These are phyloP conservation scores for Diplosoma virens DNA, from an alignment of 23 tunicate genomes.

Conservation along the genomic window DNA sequence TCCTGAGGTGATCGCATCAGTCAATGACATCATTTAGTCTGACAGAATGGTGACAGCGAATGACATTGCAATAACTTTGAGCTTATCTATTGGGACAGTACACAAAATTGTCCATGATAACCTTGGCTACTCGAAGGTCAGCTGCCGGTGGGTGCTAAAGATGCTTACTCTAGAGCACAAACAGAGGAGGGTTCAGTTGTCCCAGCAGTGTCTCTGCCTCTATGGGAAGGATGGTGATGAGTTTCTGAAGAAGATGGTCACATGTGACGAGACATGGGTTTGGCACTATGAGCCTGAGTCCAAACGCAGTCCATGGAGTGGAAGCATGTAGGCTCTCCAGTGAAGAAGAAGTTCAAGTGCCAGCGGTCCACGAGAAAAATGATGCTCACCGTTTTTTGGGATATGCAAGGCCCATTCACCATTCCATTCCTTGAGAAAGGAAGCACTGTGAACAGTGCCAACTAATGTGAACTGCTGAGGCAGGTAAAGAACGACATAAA, in stretches of 20 bases:
- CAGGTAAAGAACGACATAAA: not conserved
- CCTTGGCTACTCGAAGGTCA: conserved; percentile 7
- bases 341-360: conserved; percentile 1
- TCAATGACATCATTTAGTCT: conserved; percentile 2
- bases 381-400: conserved; percentile 21
- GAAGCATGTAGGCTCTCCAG: not conserved
- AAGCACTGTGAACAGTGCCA: not conserved
- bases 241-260: not conserved
- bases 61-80: not conserved
- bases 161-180: conserved; percentile 17
- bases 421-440: not conserved
- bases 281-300: conserved; percentile 19
- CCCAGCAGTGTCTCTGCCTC: conserved; percentile 13
- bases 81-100: conserved; percentile 13
- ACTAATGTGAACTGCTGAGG: conserved; percentile 1
- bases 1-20: conserved; percentile 11
- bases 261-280: conserved; percentile 21
- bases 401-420: not conserved
- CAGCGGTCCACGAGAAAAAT: not conserved
- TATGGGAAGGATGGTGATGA: conserved; percentile 8
- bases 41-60: not conserved
- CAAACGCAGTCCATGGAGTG: conserved; percentile 20
- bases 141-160: not conserved
- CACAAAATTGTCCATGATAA: conserved; percentile 8
- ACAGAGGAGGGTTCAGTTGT: conserved; percentile 10